Conservation (phyloP, 1,140 invertebrate genomes). For the Aporrectodea caliginosa region DNA sequence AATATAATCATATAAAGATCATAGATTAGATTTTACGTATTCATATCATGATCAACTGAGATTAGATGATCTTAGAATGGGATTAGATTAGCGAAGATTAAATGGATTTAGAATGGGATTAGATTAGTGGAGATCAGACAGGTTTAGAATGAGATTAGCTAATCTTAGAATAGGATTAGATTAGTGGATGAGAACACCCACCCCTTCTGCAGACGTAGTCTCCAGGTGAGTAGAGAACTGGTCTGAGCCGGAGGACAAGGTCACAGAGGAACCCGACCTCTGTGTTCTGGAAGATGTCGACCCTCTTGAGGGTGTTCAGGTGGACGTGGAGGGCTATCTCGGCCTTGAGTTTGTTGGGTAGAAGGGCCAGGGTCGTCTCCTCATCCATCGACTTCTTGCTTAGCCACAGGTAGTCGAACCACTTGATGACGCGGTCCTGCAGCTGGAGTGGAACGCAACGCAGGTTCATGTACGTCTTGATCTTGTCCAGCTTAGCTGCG, state of each 20-base stretch:
- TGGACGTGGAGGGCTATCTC: constrained; percentile 99
- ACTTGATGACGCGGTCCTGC: constrained; percentile 96
- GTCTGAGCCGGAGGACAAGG: constrained; percentile 84
- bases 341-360: constrained; percentile 87
- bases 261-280: constrained; percentile 98
- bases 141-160: no score
- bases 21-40: no score
- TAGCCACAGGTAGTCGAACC: constrained; percentile 98
- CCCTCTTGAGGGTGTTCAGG: constrained; percentile 92
- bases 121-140: no score
- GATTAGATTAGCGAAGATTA: no score
- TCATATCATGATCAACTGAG: no score
- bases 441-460: constrained; percentile 87
- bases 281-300: constrained; percentile 96
- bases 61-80: no score
- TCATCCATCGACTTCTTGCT: constrained; percentile 98
- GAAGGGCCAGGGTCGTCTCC: constrained; percentile 79
- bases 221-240: constrained; percentile 94
- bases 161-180: no score
- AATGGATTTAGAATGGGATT: no score
- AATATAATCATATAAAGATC: no score
- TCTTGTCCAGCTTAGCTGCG: constrained; percentile 89
- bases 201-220: constrained; percentile 99
- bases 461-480: constrained; percentile 98
- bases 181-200: no score